Conservation (phyloP, 1,140 invertebrate species). For the Drosophila kikkawai region DNA sequence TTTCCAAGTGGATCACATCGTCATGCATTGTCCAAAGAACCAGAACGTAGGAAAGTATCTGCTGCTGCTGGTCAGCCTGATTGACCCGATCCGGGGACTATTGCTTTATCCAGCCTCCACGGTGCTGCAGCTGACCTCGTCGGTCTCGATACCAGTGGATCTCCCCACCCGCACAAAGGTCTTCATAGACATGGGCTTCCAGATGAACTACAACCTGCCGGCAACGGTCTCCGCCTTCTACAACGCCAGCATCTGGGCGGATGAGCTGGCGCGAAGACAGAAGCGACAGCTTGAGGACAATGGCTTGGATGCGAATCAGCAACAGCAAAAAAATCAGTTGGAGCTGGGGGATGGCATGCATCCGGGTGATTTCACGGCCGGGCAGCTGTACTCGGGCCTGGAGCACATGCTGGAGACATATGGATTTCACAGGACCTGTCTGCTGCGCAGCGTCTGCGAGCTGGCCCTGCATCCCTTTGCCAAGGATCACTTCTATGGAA, state of each 20-base stretch:
- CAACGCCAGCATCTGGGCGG: slow-evolving; percentile 67
- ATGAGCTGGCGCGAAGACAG: slow-evolving; percentile 44
- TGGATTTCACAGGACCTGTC: slow-evolving; percentile 73
- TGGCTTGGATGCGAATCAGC: background rate
- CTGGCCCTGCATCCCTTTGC: slow-evolving; percentile 76
- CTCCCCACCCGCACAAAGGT: slow-evolving; percentile 58
- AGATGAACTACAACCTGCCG: slow-evolving; percentile 79
- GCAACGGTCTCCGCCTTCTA: slow-evolving; percentile 56
- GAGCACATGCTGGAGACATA: slow-evolving; percentile 59
- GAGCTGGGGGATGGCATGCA: slow-evolving; percentile 36
- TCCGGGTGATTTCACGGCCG: slow-evolving; percentile 75
- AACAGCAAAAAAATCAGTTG: background rate
- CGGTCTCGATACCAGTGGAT: slow-evolving; percentile 64
- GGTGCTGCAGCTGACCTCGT: slow-evolving; percentile 59
- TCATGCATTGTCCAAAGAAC: slow-evolving; percentile 55
- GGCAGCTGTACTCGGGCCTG: slow-evolving; percentile 67
- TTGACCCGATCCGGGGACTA: slow-evolving; percentile 7
- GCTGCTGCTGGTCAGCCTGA: slow-evolving; percentile 18
- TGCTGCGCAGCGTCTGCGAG: slow-evolving; percentile 77
- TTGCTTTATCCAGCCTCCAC: slow-evolving; percentile 49
- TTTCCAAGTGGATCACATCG: slow-evolving; percentile 45
- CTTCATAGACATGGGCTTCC: slow-evolving; percentile 73
- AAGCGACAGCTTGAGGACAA: slow-evolving; percentile 42
- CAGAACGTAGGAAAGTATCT: slow-evolving; percentile 32
- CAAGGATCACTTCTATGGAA: slow-evolving; percentile 54